Percentiles rank a stretch among this genome's conserved stretches.
Conservation (phyloP, 1,140 invertebrate species). For the Ephestia elutella region DNA sequence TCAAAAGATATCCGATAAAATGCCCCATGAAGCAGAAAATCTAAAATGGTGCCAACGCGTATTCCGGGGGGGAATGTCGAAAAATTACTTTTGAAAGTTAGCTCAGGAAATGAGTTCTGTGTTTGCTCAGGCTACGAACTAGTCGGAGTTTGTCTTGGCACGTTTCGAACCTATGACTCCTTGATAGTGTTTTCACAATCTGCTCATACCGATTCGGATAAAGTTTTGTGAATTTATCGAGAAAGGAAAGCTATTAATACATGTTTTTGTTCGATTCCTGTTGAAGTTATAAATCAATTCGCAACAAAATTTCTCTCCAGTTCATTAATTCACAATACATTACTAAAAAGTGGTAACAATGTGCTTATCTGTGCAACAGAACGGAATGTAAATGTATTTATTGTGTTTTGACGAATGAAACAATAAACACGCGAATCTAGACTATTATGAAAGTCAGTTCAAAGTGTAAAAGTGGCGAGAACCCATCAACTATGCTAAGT, state of each 20-base stretch:
- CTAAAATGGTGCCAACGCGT: background rate
- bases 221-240: background rate
- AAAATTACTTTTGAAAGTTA: conserved; percentile 3
- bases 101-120: background rate
- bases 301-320: no score
- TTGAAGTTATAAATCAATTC: background rate
- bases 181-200: conserved; percentile 1
- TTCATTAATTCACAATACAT: no score
- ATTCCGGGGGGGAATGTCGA: background rate
- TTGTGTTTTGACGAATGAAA: no score
- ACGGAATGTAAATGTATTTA: no score
- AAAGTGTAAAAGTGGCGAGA: background rate
- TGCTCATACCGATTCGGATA: background rate
- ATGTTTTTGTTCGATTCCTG: no score
- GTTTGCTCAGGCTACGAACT: background rate
- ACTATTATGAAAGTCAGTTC: background rate
- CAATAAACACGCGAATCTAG: background rate
- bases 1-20: conserved; percentile 3
- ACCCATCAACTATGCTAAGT: background rate
- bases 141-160: background rate
- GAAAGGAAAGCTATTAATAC: no score
- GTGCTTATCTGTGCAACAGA: no score
- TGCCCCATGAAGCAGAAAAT: background rate
- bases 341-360: no score
- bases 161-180: background rate